Evolutionary conservation across 1,140 invertebrate species (phyloP).

Genomic region (Drosophila simulans): DNA sequence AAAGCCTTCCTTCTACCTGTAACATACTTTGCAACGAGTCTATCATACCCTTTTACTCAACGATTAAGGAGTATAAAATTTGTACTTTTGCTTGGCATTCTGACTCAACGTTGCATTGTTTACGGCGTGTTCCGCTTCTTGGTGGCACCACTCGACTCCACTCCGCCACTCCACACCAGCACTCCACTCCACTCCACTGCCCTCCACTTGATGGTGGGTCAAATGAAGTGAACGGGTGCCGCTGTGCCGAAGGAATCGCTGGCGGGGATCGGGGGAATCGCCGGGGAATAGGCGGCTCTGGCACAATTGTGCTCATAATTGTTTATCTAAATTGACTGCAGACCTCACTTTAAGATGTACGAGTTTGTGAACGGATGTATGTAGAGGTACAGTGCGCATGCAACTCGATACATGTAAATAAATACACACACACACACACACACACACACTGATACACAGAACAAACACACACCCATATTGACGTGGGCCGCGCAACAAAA

Average conservation of each 20-base stretch:
- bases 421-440: background rate
- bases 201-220: conserved; percentile 54
- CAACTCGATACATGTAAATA: conserved; percentile 11
- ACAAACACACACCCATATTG: no score
- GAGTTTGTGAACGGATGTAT: conserved; percentile 2
- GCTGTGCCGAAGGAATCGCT: background rate
- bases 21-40: no score
- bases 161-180: background rate
- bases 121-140: conserved; percentile 25
- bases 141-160: conserved; percentile 5
- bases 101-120: conserved; percentile 46
- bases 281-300: background rate
- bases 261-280: background rate
- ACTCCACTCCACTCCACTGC: conserved; percentile 5
- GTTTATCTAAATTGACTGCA: conserved; percentile 78
- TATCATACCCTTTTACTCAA: no score
- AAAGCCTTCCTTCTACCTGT: no score
- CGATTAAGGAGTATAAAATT: background rate
- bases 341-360: conserved; percentile 50
- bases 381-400: background rate
- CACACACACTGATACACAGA: no score
- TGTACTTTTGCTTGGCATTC: conserved; percentile 10
- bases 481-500: no score
- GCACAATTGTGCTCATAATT: conserved; percentile 72
- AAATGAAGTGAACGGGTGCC: conserved; percentile 69